Percentiles rank a stretch among this genome's conserved stretches.
These are phyloP conservation scores for Craniophora ligustri DNA, from an alignment of 2,888 invertebrate genomes.

Conservation along the genomic window DNA sequence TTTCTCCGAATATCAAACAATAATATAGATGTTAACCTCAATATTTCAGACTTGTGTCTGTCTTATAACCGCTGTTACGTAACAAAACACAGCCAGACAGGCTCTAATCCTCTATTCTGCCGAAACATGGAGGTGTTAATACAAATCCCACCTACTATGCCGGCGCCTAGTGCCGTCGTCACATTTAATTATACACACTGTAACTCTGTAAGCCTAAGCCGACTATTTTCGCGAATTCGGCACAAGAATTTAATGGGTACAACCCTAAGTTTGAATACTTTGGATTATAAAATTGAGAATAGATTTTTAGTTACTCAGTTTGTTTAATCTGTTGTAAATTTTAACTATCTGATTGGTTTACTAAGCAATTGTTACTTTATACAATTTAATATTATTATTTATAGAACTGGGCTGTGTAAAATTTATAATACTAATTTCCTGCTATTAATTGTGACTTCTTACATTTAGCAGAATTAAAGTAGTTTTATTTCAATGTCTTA, in stretches of 20 bases:
- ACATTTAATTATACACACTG: constrained; percentile 51
- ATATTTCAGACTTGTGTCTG: not conserved
- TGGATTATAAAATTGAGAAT: constrained; percentile 19
- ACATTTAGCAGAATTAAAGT: too few relatives aligned
- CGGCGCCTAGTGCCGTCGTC: constrained; percentile 47
- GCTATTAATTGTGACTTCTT: too few relatives aligned
- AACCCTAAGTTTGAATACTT: constrained; percentile 7
- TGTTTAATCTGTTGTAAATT: too few relatives aligned
- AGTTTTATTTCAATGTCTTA: too few relatives aligned
- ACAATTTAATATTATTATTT: too few relatives aligned
- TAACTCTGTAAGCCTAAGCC: constrained; percentile 39
- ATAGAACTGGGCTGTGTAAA: too few relatives aligned
- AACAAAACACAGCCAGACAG: constrained; percentile 22
- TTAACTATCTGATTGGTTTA: too few relatives aligned
- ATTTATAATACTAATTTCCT: too few relatives aligned
- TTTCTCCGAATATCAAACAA: not conserved
- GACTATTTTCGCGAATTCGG: constrained; percentile 37
- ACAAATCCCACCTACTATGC: constrained; percentile 25
- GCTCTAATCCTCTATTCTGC: constrained; percentile 32
- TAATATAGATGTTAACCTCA: not conserved
- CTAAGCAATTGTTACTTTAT: too few relatives aligned
- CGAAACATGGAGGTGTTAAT: constrained; percentile 49
- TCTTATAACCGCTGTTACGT: constrained; percentile 20
- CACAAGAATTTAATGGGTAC: constrained; percentile 34
- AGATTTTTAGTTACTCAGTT: too few relatives aligned